Evolutionary conservation across 2,888 invertebrate genomes (phyloP).

Genomic region (Aelia acuminata): DNA sequence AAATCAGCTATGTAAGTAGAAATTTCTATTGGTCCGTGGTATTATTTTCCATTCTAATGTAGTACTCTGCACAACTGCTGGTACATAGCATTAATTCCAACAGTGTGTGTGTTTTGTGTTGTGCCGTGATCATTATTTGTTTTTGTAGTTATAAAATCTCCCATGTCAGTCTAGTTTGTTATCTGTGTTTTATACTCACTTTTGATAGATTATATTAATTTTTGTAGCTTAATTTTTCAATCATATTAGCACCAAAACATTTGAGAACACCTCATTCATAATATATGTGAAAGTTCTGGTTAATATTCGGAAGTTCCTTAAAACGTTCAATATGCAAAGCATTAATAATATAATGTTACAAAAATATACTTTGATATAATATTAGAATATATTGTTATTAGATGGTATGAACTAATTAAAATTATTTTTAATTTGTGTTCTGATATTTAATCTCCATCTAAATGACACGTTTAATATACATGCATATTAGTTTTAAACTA

Average conservation of each 20-base stretch:
- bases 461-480: too few species aligned
- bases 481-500: too few species aligned
- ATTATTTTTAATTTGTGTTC: background rate
- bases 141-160: background rate
- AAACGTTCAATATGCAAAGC: background rate
- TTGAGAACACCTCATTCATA: too few species aligned
- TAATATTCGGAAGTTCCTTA: background rate
- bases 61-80: background rate
- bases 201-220: background rate
- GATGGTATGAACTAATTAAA: too few species aligned
- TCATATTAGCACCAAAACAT: background rate
- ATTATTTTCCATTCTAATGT: background rate
- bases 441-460: background rate
- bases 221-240: background rate
- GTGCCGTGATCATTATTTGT: background rate
- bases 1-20: background rate
- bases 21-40: background rate
- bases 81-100: background rate
- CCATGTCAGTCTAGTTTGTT: background rate
- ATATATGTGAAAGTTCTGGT: background rate
- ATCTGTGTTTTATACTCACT: background rate
- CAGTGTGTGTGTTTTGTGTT: background rate
- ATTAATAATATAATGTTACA: background rate
- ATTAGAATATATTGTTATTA: background rate
- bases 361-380: background rate